Conservation (phyloP, 2,797 vertebrate genomes). For the Oreonectes daqikongensis region DNA sequence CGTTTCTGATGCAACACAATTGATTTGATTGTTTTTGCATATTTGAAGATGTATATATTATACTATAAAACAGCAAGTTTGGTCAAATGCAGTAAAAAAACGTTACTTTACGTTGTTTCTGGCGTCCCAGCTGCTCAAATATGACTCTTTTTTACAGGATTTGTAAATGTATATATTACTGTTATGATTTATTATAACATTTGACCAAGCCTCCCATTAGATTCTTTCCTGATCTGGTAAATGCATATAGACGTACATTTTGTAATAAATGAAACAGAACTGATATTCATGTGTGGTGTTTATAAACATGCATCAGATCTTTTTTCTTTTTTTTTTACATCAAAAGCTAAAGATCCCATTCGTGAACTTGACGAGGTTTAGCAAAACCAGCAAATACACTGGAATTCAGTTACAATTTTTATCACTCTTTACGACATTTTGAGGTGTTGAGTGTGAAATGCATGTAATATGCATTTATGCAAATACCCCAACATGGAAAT, state of each 20-base stretch:
- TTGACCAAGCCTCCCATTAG: neutral
- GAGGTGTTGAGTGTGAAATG: slow-evolving; percentile 61
- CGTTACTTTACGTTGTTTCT: too few relatives aligned
- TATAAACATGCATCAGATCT: slow-evolving; percentile 9
- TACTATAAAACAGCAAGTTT: too few relatives aligned
- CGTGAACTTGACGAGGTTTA: slow-evolving; percentile 37
- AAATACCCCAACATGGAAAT: slow-evolving; percentile 73
- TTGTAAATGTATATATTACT: too few relatives aligned
- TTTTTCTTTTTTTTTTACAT: neutral
- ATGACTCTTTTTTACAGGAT: too few relatives aligned
- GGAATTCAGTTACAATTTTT: slow-evolving; percentile 61
- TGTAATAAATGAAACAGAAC: too few relatives aligned
- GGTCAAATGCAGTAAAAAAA: too few relatives aligned
- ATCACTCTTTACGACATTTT: slow-evolving; percentile 57
- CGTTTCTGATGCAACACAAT: neutral
- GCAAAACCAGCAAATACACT: slow-evolving; percentile 71
- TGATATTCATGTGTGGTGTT: neutral
- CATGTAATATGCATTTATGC: slow-evolving; percentile 83
- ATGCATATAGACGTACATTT: neutral
- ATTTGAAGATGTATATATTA: too few relatives aligned
- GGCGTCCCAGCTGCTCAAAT: too few relatives aligned
- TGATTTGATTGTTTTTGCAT: slow-evolving; percentile 2
- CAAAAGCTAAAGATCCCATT: slow-evolving; percentile 9
- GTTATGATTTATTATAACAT: too few relatives aligned
- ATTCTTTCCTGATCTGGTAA: neutral